Evolutionary conservation across 2,888 invertebrate genomes (phyloP), one percentile per base, ranked within the genome.

Genomic region (Polietes domitor): DNA sequence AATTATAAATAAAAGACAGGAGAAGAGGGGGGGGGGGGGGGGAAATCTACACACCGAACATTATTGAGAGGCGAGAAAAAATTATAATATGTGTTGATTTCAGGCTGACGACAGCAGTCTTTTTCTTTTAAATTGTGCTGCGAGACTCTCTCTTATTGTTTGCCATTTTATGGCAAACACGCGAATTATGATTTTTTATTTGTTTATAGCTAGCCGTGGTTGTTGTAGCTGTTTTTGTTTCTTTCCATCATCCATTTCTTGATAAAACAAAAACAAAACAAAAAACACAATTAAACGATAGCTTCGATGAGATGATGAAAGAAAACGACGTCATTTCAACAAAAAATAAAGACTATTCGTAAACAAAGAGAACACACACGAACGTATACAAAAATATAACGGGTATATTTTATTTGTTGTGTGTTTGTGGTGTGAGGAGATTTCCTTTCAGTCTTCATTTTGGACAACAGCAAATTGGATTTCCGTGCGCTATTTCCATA

Each of bases 121-220:
- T n/a, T n/a, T n/a, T n/a, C n/a, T n/a, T n/a, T n/a, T n/a, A 3
- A 47, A 47, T 12, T 47, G 15, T 12, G 37, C 6, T 47, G 15
- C 1, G 37, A 2, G 15, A 47, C n/a, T 47, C 1, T 55, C 5
- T 55, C 41, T 43, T 63, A 43, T 17, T 21, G 32, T 53, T 63
- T 63, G 10, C 43, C 9, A 71, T 76, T 80, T 83, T 80, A 83
- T 83, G 77, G 74, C 80, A 63, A 80, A 83, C 83, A 83, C 83
- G 83, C 83, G 83, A 71, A 71, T 10, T 77, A 65, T 70, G 70
- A 70, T 77, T 12, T 50, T 12, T 73, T 17, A 4, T 58, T 28
- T 73, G 21, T 32, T 32, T 43, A 9, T 28, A 9, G 32, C 32
- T 32, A 32, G 32, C 32, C 4, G 32, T 4, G 9, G 32, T 4